Percentiles rank a stretch among this genome's conserved stretches.
These are phyloP conservation scores for Oreocharis arfaki DNA, from an alignment of 2,113 vertebrate species.

Conservation along the genomic window DNA sequence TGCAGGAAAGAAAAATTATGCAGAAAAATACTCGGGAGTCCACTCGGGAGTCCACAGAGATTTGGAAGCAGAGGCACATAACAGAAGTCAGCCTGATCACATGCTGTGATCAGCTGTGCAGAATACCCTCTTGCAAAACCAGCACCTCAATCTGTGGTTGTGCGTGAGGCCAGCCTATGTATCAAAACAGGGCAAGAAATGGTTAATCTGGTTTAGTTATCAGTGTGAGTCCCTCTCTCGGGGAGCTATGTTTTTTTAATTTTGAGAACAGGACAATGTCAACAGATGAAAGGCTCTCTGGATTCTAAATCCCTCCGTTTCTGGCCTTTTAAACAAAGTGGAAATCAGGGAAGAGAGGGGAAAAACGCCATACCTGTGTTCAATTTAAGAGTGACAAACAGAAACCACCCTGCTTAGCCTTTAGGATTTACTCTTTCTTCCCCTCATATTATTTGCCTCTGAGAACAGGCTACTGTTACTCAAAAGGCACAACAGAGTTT, in stretches of 20 bases:
- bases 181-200: not conserved
- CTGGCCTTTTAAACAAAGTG: not conserved
- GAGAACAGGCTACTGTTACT: not conserved
- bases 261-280: not conserved
- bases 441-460: not conserved
- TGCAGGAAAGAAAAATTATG: not conserved
- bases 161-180: not conserved
- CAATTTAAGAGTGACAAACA: not conserved
- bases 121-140: not conserved
- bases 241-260: not conserved
- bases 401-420: not conserved
- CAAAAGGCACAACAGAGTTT: not conserved
- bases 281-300: not conserved
- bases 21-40: not conserved
- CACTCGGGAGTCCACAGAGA: not conserved
- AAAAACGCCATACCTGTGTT: not conserved
- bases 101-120: not conserved
- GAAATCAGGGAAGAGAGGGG: not conserved
- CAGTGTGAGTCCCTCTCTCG: rapidly evolving
- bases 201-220: not conserved
- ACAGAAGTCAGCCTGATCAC: not conserved
- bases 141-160: not conserved
- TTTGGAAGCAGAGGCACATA: not conserved
- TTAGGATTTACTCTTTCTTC: not conserved
- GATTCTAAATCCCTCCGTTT: not conserved